Base-by-base conservation (phyloP, 2,797 vertebrate genomes). In the Iguana delicatissima region DNA sequence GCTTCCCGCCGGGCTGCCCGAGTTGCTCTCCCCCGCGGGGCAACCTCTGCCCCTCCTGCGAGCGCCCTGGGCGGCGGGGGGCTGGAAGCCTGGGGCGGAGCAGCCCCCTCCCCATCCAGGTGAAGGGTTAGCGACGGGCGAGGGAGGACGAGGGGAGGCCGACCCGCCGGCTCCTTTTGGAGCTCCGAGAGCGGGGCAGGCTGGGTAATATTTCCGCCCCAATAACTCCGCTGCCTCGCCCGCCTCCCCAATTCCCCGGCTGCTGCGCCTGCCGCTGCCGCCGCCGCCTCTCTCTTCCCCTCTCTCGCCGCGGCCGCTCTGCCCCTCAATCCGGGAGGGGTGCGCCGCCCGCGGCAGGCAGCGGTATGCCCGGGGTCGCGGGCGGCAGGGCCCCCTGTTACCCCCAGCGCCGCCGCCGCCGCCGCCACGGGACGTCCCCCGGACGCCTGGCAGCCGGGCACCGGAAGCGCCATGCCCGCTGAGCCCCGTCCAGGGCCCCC, bases 191-290 rank as follows among this genome's bases (percentile, higher is more conserved):
- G 93, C 85, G n/a, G 90, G 55, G 93, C 94, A 95, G 90, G 80
- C 92, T 95, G 94, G 94, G 95, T 93, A 94, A 93, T 85, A 80
- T 95, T 95, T 91, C 93, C 93, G 93, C 95, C 95, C 94, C 93
- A 92, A 94, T 95, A 95, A 95, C 92, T 93, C 35, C 0, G 2
- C 62, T 67, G 59, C 42, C 42, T 46, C 42, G 55, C 85, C 13
- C 0, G 42, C 87, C 10, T 6, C n/a, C 88, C 74, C 9, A 22
- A n/a, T 14, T 6, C n/a, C 88, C 74, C 5, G n/a, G 50, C 74
- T 6, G 74, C 74, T 35, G 42, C 42, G 42, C 9, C n/a, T 57
- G 52, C 4, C 59, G 42, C 8, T 18, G 18, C 46, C 42, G 52
- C 4, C 59, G 42, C 8, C 29, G 18, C 46, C 42, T 42, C 20